These are phyloP conservation scores for Helarctos malayanus DNA, from an alignment of 2,797 vertebrate genomes.

Conservation along the genomic window DNA sequence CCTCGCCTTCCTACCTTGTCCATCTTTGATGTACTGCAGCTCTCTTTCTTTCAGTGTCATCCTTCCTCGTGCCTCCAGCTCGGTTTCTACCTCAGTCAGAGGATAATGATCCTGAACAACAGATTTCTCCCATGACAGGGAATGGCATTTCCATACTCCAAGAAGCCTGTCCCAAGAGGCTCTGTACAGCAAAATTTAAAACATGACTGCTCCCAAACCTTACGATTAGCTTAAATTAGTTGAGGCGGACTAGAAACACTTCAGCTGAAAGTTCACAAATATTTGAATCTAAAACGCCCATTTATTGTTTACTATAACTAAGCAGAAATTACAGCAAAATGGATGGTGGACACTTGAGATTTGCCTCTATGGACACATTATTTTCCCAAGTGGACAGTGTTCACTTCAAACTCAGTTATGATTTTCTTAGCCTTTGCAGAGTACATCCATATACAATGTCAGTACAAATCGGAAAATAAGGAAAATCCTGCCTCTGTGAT, in stretches of 20 bases:
- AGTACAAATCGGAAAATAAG: not conserved
- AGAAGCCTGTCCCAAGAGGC: not conserved
- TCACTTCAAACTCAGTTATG: not conserved
- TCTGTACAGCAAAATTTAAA: not conserved
- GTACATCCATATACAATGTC: not conserved
- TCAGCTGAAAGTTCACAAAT: slow-evolving; percentile 15
- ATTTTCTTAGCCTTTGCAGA: not conserved
- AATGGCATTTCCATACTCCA: not conserved
- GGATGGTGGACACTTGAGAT: not conserved
- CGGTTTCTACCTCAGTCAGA: not conserved
- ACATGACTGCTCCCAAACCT: not conserved
- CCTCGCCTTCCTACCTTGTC: not conserved
- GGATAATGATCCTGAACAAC: not conserved
- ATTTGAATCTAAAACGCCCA: not conserved
- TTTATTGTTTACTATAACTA: not conserved
- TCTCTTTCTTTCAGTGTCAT: not conserved
- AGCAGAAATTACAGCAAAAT: not conserved
- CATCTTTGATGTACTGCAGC: not conserved
- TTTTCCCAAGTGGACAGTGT: not conserved
- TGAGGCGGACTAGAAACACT: not conserved
- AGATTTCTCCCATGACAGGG: not conserved
- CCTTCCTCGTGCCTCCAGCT: not conserved
- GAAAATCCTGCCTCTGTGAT: not conserved
- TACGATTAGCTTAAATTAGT: not conserved
- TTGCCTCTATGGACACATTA: not conserved